Base-by-base conservation (phyloP, 64 coral and sea anemone genomes). In the Catalaphyllia jardinei region DNA sequence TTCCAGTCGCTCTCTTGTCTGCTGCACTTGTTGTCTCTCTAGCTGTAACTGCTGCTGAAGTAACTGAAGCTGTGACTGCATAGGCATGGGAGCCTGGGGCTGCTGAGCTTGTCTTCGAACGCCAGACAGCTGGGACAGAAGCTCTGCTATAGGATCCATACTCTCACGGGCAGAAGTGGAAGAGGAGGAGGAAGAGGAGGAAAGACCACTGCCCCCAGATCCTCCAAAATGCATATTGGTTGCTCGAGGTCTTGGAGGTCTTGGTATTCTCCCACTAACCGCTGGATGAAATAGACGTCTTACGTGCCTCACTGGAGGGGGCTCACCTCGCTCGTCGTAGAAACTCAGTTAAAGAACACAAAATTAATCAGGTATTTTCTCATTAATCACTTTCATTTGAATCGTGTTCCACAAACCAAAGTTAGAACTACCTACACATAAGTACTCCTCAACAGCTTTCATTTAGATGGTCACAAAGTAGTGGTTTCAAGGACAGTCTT, bases 11-110 rank as follows among this genome's bases (percentile, higher is more conserved):
- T 98, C 96, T 29, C 96, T 94, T 4, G 96, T 98, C 77, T 98
- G 96, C 75, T 98, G 96, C 38, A 98, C 96, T 78, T 98, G 96
- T 62, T 98, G 96, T 63, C 96, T 91, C 52, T 98, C 96, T 75
- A 98, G 71, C 39, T 98, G 96, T 54, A 98, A 71, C 50, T 98
- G 96, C 33, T 98, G 96, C 50, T 98, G 96, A 46, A 98, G 89
- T 52, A 98, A 78, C 46, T 98, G 96, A 50, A 98, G 87, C 59
- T 98, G 96, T 29, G 96, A 98, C 73, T 98, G 96, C 65, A 98
- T 94, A 35, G 96, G 93, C 65, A 98, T 94, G 35, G 96, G 93
- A 16, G 90, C 93, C 62, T 98, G 96, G 18, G 96, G 87, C 63
- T 98, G 96, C 33, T 98, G 96, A 2, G 96, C 96, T 38, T 89